Evolutionary conservation across 2,797 vertebrate genomes (phyloP), one percentile per base, ranked within the genome.

Genomic region (Enteromius paludinosus): DNA sequence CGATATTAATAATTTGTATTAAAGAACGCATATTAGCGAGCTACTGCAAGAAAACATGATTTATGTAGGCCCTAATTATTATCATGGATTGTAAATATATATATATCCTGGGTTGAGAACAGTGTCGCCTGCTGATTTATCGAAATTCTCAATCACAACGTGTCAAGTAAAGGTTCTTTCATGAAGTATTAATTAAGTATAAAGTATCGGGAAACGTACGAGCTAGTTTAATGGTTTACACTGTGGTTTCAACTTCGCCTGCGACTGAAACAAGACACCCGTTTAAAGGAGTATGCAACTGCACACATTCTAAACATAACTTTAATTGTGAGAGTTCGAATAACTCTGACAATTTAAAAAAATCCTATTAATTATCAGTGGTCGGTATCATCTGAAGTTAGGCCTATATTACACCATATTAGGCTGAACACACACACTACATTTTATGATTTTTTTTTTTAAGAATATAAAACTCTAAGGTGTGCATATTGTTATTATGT

Each of bases 251-350:
- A 91, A 89, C 85, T 89, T 89, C 88, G 90, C 93, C 92, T 86
- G 87, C 87, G 91, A 92, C 87, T 92, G 93, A 93, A 94, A 95
- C 91, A 85, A 91, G 92, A 95, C 93, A 94, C 93, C 91, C 75
- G 54, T 70, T 70, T 20, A 78, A 30, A 47, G 47, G 33, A 64
- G 56, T 38, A 11, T 64, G 30, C 43, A 54, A 28, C 56, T 38
- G 20, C 30, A 73, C 30, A 35, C 47, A 56, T 68, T 69, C 65
- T 54, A 54, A 54, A n/a, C n/a, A n/a, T n/a, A n/a, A n/a, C n/a
- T n/a, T n/a, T n/a, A n/a, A n/a, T n/a, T n/a, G n/a, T n/a, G n/a
- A n/a, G n/a, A n/a, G 5, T 33, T 59, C 17, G 59, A 17, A 59
- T 30, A 59, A 43, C 25, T 70, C 2, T 9, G 0, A 20, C 0